Conservation (phyloP, 2,888 invertebrate genomes). For the Terebella lapidaria region DNA sequence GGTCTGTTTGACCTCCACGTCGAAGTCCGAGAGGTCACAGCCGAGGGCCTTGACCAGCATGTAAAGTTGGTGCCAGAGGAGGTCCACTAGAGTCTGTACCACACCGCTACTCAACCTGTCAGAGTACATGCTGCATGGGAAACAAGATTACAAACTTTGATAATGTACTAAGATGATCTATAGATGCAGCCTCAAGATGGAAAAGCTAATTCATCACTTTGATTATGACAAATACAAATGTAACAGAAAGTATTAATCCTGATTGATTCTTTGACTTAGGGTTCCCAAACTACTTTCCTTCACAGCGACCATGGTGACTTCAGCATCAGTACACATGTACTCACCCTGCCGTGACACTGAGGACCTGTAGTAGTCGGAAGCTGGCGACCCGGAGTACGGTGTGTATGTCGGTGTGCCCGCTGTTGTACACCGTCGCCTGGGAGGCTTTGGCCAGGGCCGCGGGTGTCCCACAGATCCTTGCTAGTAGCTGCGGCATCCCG, state of each 20-base stretch:
- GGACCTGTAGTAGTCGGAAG: slow-evolving; percentile 58
- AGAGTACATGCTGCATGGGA: slow-evolving; percentile 34
- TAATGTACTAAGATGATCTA: too few species aligned
- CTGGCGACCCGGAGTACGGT: slow-evolving; percentile 54
- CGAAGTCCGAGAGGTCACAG: background rate
- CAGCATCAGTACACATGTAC: too few species aligned
- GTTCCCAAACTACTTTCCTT: too few species aligned
- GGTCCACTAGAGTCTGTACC: slow-evolving; percentile 58
- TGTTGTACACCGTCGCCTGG: slow-evolving; percentile 21
- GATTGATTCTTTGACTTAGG: too few species aligned
- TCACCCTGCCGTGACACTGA: slow-evolving; percentile 59
- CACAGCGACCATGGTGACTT: too few species aligned
- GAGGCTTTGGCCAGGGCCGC: slow-evolving; percentile 28
- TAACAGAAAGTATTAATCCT: too few species aligned
- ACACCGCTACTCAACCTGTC: slow-evolving; percentile 56
- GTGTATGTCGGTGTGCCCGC: slow-evolving; percentile 33
- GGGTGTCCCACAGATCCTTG: slow-evolving; percentile 50
- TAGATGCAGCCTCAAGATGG: too few species aligned
- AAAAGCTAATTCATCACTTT: too few species aligned
- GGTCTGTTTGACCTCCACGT: background rate
- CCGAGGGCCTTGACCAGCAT: slow-evolving; percentile 13
- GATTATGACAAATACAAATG: too few species aligned
- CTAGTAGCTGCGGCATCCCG: slow-evolving; percentile 57
- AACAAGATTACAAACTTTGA: too few species aligned
- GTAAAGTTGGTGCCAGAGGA: slow-evolving; percentile 58